These are phyloP conservation scores for Muscicapa comitata DNA, from an alignment of 2,797 vertebrate genomes.

Conservation along the genomic window DNA sequence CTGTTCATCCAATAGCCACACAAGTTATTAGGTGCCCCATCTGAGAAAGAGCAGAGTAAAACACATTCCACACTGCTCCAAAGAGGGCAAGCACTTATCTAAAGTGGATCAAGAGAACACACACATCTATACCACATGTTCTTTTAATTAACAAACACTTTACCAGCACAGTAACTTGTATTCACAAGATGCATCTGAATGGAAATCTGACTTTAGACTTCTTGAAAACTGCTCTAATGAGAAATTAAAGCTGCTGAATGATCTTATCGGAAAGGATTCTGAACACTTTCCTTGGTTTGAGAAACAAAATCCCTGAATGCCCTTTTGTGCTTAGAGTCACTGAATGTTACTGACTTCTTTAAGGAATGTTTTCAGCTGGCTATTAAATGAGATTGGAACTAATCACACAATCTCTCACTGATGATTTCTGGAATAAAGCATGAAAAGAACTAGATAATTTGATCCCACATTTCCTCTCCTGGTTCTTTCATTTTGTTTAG, in stretches of 20 bases:
- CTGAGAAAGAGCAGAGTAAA: background rate
- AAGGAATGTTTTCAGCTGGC: constrained; percentile 27
- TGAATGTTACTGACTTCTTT: constrained; percentile 27
- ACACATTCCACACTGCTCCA: background rate
- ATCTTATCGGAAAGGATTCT: constrained; percentile 53
- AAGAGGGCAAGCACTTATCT: constrained; percentile 49
- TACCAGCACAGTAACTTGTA: constrained; percentile 64
- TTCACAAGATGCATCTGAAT: constrained; percentile 60
- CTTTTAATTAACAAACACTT: constrained; percentile 65
- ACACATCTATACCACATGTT: constrained; percentile 1
- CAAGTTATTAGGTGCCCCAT: background rate
- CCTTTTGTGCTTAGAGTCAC: constrained; percentile 56
- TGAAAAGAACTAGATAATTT: constrained; percentile 50
- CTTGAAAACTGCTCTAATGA: constrained; percentile 63
- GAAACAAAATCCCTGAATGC: constrained; percentile 75
- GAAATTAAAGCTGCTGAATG: constrained; percentile 69
- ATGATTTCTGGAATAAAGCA: constrained; percentile 23
- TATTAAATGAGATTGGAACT: constrained; percentile 62
- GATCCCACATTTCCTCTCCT: constrained; percentile 24
- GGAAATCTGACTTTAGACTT: constrained; percentile 63
- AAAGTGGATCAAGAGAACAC: constrained; percentile 54
- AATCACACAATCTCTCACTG: constrained; percentile 42
- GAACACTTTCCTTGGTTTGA: constrained; percentile 35
- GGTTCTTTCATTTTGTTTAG: constrained; percentile 19
- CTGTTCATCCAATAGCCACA: background rate